Evolutionary conservation across 2,113 vertebrate species (phyloP).

Genomic region (Rhadina sibilatrix): DNA sequence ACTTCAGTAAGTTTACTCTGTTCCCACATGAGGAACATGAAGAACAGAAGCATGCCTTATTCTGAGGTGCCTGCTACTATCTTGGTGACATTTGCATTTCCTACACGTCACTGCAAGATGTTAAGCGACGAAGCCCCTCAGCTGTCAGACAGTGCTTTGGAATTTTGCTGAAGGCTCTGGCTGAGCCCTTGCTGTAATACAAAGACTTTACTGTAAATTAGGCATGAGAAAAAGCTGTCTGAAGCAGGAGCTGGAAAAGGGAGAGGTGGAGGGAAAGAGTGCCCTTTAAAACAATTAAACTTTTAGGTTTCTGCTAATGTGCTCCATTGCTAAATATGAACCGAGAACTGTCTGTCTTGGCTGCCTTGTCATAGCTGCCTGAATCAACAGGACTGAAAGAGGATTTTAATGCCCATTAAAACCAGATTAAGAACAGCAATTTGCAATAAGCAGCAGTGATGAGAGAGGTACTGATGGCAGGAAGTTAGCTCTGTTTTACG

Average conservation of each 20-base stretch:
- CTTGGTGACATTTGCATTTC: constrained; percentile 31
- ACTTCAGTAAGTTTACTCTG: not conserved
- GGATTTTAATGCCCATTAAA: constrained; percentile 48
- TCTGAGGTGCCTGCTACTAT: not conserved
- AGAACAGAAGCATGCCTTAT: not conserved
- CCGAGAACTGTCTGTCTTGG: not conserved
- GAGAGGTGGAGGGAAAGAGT: not conserved
- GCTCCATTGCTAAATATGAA: constrained; percentile 6
- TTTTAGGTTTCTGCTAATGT: not conserved
- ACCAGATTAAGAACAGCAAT: constrained; percentile 41
- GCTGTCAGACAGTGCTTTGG: constrained; percentile 2
- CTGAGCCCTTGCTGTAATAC: not conserved
- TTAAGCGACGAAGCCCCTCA: not conserved
- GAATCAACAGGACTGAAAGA: constrained; percentile 17
- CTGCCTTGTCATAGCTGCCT: not conserved
- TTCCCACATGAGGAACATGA: not conserved
- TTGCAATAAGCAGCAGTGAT: constrained; percentile 6
- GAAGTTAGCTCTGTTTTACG: constrained; percentile 22
- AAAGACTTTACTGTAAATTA: constrained; percentile 26
- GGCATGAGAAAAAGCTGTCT: not conserved
- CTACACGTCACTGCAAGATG: not conserved
- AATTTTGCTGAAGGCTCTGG: constrained; percentile 42
- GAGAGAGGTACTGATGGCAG: not conserved
- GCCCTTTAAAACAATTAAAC: constrained; percentile 15
- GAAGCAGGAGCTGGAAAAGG: not conserved